Evolutionary conservation across 2,797 vertebrate species (phyloP).

Genomic region (Mus spretus): DNA sequence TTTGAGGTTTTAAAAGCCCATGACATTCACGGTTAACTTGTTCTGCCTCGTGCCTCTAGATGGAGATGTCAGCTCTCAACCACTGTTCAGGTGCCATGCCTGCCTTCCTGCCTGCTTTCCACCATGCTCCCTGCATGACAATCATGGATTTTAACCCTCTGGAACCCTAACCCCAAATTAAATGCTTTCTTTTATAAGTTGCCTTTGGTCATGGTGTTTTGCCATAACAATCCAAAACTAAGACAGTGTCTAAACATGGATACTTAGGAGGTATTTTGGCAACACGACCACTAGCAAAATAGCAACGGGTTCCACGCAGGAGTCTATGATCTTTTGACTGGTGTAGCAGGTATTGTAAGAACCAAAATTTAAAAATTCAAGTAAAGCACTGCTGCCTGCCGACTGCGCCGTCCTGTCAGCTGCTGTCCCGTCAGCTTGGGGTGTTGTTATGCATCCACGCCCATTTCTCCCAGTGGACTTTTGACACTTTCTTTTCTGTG

Average conservation of each 20-base stretch:
- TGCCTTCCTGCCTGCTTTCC: neutral
- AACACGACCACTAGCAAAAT: neutral
- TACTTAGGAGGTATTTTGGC: neutral
- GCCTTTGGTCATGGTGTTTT: neutral
- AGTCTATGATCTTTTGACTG: neutral
- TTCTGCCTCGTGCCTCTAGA: neutral
- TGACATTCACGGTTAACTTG: neutral
- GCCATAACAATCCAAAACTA: neutral
- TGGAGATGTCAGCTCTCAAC: neutral
- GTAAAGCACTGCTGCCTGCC: neutral
- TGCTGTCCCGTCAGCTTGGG: neutral
- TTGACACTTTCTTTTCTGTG: neutral
- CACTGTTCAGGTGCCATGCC: neutral
- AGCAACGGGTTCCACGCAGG: neutral
- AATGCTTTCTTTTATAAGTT: neutral
- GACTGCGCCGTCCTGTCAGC: neutral
- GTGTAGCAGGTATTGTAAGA: neutral
- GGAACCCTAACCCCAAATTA: neutral
- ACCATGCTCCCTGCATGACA: neutral
- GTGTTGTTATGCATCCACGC: too few species aligned
- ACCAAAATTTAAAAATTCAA: neutral
- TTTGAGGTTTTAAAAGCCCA: neutral
- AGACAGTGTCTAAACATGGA: neutral
- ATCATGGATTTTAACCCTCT: neutral
- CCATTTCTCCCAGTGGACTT: neutral